Evolutionary conservation across 2,888 invertebrate genomes (phyloP).

Genomic region (Cheilosia soror): DNA sequence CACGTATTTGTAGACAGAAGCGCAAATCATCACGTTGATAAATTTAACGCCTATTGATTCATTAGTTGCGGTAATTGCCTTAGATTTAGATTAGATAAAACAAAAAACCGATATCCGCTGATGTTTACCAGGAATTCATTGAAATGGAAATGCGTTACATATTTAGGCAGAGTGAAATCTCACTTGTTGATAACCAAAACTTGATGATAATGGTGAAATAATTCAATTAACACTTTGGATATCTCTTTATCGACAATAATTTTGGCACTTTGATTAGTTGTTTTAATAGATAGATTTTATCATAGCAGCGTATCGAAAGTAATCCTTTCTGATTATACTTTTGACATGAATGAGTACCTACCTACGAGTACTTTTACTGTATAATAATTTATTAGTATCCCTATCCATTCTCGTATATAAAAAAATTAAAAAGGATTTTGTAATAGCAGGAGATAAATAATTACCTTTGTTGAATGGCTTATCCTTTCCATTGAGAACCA

Average conservation of each 20-base stretch:
- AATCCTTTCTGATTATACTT: no score
- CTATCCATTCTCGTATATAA: no score
- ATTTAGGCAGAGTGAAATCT: slow-evolving; percentile 27
- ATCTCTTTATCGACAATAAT: slow-evolving; percentile 23
- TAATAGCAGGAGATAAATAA: no score
- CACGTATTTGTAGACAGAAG: background rate
- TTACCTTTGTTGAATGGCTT: no score
- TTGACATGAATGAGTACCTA: no score
- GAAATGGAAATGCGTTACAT: slow-evolving; percentile 15
- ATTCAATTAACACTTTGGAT: slow-evolving; percentile 51
- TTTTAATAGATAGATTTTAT: background rate
- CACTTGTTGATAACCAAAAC: slow-evolving; percentile 24
- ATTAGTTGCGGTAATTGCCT: slow-evolving; percentile 57
- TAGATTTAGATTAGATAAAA: slow-evolving; percentile 39
- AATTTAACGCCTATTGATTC: slow-evolving; percentile 42
- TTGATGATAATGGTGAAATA: slow-evolving; percentile 28
- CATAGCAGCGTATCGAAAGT: no score
- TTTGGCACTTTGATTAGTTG: slow-evolving; percentile 17
- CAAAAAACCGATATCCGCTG: slow-evolving; percentile 1
- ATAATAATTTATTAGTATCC: no score
- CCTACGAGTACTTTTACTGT: no score
- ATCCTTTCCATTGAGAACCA: no score
- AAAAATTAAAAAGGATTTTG: no score
- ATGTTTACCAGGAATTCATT: slow-evolving; percentile 15
- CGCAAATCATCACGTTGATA: slow-evolving; percentile 22